Conservation (phyloP, 2,888 invertebrate species). For the Macrophya annulata region DNA sequence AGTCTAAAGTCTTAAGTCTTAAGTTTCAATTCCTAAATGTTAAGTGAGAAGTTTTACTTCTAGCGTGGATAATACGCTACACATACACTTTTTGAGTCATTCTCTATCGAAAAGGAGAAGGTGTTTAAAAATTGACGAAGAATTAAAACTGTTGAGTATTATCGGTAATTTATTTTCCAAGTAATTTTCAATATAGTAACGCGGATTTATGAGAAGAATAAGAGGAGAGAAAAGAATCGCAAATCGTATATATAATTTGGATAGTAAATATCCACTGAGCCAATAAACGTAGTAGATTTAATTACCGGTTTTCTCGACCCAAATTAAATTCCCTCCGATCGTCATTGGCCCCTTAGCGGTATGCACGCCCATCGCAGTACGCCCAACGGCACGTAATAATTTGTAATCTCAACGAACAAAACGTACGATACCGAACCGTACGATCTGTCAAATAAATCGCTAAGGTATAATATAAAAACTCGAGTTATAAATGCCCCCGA, state of each 20-base stretch:
- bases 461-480: constrained; percentile 18
- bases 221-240: background rate
- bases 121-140: background rate
- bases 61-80: no score
- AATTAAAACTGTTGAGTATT: background rate
- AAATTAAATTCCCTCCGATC: constrained; percentile 20
- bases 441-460: constrained; percentile 47
- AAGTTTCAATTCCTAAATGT: no score
- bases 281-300: constrained; percentile 4
- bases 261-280: background rate
- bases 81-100: no score
- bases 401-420: constrained; percentile 33
- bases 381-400: constrained; percentile 43
- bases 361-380: constrained; percentile 39
- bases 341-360: constrained; percentile 38
- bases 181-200: background rate
- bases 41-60: no score
- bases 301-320: constrained; percentile 44
- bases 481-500: constrained; percentile 29
- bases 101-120: background rate
- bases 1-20: no score
- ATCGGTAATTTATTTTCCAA: background rate
- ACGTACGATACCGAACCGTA: background rate
- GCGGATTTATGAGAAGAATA: no score
- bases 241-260: background rate